These are phyloP conservation scores for Ephialtes manifestator DNA, from an alignment of 2,888 invertebrate genomes.

Conservation along the genomic window DNA sequence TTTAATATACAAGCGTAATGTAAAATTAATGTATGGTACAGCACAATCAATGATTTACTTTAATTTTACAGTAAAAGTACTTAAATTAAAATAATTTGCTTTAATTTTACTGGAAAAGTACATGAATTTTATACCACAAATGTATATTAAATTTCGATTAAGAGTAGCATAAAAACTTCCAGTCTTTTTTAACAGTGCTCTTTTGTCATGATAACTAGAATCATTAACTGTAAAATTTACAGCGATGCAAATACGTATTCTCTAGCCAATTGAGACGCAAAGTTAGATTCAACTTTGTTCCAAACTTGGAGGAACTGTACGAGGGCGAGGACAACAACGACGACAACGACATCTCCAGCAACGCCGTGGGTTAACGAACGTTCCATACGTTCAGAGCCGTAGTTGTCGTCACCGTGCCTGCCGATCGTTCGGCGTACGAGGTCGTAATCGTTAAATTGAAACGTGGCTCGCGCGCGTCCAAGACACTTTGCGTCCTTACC, in stretches of 20 bases:
- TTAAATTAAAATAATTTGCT: too few relatives aligned
- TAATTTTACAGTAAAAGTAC: too few relatives aligned
- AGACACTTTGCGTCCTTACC: slow-evolving; percentile 26
- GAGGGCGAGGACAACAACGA: slow-evolving; percentile 10
- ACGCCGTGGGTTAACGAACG: slow-evolving; percentile 49
- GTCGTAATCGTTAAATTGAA: slow-evolving; percentile 61
- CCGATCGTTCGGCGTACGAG: slow-evolving; percentile 50
- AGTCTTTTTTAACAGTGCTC: too few relatives aligned
- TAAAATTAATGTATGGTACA: too few relatives aligned
- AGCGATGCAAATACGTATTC: neutral
- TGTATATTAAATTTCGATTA: too few relatives aligned
- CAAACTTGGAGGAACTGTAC: slow-evolving; percentile 24
- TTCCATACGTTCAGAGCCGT: slow-evolving; percentile 14
- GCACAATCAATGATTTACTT: too few relatives aligned
- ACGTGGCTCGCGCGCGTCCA: slow-evolving; percentile 33
- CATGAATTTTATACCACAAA: too few relatives aligned
- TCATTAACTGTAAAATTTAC: neutral
- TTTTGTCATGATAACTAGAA: neutral
- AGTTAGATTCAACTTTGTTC: slow-evolving; percentile 10
- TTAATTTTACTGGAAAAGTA: too few relatives aligned
- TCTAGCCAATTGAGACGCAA: neutral
- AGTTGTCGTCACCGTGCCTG: slow-evolving; percentile 38
- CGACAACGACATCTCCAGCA: neutral
- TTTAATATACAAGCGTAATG: too few relatives aligned
- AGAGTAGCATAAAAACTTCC: too few relatives aligned